phyloP scores from a whole-genome alignment of 1,140 invertebrate genomes.

The Teleopsis dalmanni region DNA sequence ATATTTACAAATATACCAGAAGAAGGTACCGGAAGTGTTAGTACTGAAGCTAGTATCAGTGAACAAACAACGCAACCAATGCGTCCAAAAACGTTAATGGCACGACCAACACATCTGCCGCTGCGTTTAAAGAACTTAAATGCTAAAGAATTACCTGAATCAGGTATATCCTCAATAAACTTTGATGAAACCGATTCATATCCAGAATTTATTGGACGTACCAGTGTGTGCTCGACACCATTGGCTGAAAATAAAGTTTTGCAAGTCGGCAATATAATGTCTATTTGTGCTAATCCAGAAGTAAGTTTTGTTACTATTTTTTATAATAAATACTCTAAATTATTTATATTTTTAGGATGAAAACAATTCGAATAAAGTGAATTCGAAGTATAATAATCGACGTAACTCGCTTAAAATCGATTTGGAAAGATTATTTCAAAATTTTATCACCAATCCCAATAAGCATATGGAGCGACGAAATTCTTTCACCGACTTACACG shows the following conservation, averaged over 20 bases:
- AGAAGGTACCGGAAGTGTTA: conserved; percentile 45
- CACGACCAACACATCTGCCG: conserved; percentile 50
- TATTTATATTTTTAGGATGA: conserved; percentile 12
- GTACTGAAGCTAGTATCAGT: not conserved
- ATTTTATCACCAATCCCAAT: conserved; percentile 36
- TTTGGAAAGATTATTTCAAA: conserved; percentile 40
- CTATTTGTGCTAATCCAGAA: conserved; percentile 56
- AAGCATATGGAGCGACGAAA: conserved; percentile 36
- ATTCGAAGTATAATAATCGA: not conserved
- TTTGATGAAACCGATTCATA: conserved; percentile 42
- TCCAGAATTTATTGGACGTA: conserved; percentile 53
- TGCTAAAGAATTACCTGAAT: conserved; percentile 50
- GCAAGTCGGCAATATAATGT: conserved; percentile 58
- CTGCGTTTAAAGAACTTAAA: conserved; percentile 50
- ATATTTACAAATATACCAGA: conserved; percentile 72
- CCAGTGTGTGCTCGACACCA: conserved; percentile 66
- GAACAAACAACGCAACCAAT: not conserved
- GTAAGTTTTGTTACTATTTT: not conserved
- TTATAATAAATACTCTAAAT: not conserved
- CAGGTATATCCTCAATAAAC: conserved; percentile 39
- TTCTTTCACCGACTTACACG: conserved; percentile 50
- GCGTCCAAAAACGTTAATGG: conserved; percentile 26
- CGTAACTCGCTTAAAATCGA: conserved; percentile 23
- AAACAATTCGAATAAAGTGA: conserved; percentile 12
- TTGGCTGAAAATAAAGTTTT: conserved; percentile 65